Conservation (phyloP, 2,113 vertebrate species). For the Megaceryle torquata region DNA sequence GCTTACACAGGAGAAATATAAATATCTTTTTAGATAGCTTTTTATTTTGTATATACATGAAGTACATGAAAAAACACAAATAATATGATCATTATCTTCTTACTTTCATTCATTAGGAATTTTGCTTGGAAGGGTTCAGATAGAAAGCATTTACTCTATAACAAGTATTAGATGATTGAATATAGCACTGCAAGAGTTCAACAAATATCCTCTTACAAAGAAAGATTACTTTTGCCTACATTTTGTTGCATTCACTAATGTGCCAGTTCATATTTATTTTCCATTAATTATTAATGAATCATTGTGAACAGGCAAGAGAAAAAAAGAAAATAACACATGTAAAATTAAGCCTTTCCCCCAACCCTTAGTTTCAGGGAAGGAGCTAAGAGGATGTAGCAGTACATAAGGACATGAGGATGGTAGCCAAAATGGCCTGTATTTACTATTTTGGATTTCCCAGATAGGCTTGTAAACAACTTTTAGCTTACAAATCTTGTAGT, state of each 20-base stretch:
- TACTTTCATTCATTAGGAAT: conserved; percentile 14
- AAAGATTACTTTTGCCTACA: background rate
- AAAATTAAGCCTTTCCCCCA: background rate
- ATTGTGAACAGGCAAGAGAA: background rate
- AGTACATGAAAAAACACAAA: background rate
- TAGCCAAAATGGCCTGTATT: background rate
- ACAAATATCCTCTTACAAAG: background rate
- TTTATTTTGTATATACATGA: background rate
- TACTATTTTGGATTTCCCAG: background rate
- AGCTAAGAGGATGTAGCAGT: background rate
- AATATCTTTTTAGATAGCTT: background rate
- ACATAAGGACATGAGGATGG: rapidly evolving
- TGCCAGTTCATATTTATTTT: background rate
- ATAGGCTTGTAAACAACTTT: background rate
- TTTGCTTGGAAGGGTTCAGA: background rate
- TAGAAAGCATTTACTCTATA: background rate
- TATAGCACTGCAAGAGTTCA: background rate
- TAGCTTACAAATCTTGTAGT: background rate
- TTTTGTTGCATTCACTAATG: background rate
- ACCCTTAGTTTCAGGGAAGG: no score
- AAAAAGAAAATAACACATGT: background rate
- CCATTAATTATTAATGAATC: conserved; percentile 50
- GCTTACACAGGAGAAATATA: background rate
- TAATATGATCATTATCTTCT: background rate
- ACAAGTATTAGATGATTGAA: background rate